Conservation (phyloP, 2,888 invertebrate species). For the Leptopilina syphax region DNA sequence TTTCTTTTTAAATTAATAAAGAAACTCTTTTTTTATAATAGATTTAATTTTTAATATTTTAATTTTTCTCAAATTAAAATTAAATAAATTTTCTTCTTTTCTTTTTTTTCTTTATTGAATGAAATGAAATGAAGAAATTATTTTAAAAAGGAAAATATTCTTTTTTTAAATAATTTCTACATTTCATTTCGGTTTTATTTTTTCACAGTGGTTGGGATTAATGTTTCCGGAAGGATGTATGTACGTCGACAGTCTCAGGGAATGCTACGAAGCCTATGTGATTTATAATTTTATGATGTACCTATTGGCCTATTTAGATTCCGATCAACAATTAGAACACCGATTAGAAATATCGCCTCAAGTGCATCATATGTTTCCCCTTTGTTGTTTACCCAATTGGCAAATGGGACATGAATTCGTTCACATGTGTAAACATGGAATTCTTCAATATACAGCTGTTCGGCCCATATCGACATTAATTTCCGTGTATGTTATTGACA, state of each 20-base stretch:
- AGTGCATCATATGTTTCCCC: conserved; percentile 92
- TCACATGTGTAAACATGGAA: conserved; percentile 97
- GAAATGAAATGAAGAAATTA: no score
- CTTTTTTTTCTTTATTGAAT: no score
- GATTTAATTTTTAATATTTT: not conserved
- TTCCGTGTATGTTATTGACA: conserved; percentile 85
- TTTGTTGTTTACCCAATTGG: conserved; percentile 95
- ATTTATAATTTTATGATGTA: conserved; percentile 99
- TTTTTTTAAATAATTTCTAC: not conserved
- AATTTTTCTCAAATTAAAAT: not conserved
- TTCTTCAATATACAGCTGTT: conserved; percentile 95
- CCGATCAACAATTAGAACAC: conserved; percentile 91
- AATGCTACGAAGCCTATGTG: conserved; percentile 98
- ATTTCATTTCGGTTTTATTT: conserved; percentile 41
- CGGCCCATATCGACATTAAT: conserved; percentile 93
- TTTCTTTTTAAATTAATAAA: not conserved
- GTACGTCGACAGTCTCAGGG: conserved; percentile 94
- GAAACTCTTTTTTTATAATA: not conserved
- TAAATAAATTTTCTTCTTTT: not conserved
- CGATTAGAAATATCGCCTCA: conserved; percentile 89
- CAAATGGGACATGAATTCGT: conserved; percentile 95
- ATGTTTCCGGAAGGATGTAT: conserved; percentile 92
- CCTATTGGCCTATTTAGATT: conserved; percentile 92
- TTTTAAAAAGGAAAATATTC: no score
- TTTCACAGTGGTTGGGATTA: conserved; percentile 88